Evolutionary conservation across 2,888 invertebrate species (phyloP), one percentile per base, ranked within the genome.

Genomic region (Altica lythri): DNA sequence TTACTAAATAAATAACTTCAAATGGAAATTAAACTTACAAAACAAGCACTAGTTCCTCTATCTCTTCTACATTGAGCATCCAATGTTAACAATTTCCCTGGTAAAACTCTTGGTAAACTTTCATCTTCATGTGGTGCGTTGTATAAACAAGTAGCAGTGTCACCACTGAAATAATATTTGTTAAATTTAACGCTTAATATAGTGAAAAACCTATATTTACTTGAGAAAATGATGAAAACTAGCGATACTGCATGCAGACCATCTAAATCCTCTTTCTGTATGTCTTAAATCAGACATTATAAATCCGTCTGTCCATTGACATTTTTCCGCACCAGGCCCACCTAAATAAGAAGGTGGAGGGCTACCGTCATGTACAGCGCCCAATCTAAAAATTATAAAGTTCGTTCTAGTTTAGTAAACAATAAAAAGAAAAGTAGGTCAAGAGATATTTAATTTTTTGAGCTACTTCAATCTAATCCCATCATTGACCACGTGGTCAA

Each of bases 221-320:
- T 95, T 94, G 62, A 95, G 81, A 77, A 95, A 95, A 78, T 95
- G 95, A 79, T 95, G 93, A 78, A 95, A 95, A 72, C 93, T 94
- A 64, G 92, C 88, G 49, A 94, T 88, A 68, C 91, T 92, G 78
- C 95, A 95, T 14, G 92, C 86, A 5, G 94, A 94, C 95, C 95
- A 95, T 66, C 92, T 83, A 82, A 95, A 95, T 17, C 95, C 95
- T 72, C 94, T 88, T 78, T 95, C 95, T 0, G 95, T 95, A 76
- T 95, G 95, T 68, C 95, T 80, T 59, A 95, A 81, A 78, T 95
- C 95, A 47, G 92, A 92, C 94, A 95, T 95, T 70, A 95, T 95
- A 79, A 89, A 95, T 48, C 95, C 95, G 75, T 95, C 95, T 72
- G 95, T 93, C 95, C 95, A 95, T 64, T 93, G 86, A 68, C 95